Evolutionary conservation across 2,888 invertebrate species (phyloP), one percentile per base, ranked within the genome.

Genomic region (Rhabditoides inermis): DNA sequence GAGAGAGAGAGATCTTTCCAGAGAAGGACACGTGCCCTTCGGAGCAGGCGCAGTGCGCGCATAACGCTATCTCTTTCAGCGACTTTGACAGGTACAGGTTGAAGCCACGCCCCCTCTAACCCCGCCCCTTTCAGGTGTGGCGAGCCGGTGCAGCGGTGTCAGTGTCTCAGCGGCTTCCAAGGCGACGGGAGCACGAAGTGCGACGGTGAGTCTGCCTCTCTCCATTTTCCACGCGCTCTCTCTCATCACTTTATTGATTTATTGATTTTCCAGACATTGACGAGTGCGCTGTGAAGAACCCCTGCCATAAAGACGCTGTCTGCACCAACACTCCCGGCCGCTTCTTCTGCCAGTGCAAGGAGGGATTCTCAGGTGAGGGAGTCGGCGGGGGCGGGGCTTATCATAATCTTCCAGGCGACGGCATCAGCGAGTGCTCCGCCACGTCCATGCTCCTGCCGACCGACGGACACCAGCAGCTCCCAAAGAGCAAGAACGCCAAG

Each of bases 251-350:
- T n/a, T n/a, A n/a, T n/a, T n/a, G n/a, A n/a, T n/a, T n/a, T n/a
- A 10, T 12, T 22, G 6, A 25, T 30, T 49, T 45, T 60, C 6
- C 52, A 68, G 72, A 73, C 45, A 53, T 74, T 20, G 68, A 75
- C 48, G 75, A 75, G 47, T 75, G 75, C 53, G 51, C 56, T 15
- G 39, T 56, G 20, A 55, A 59, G 7, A 54, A 59, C 27, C 62
- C 64, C 5, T 75, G 75, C 45, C 75, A 75, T 48, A 52, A 54
- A 22, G 57, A 72, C 36, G 75, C 75, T 12, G 48, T 58, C 12
- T 75, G 75, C 55, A 69, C 67, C 10, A 75, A 75, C 55, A 75
- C 73, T 15, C 75, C 75, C 3, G 75, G 75, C n/a, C 57, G 67
- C 42, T 75, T 56, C 54, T 75, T 74, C 59, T 75, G 75, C 51